These are phyloP conservation scores for Pangasianodon hypophthalmus DNA, from an alignment of 2,113 vertebrate genomes.

Conservation along the genomic window DNA sequence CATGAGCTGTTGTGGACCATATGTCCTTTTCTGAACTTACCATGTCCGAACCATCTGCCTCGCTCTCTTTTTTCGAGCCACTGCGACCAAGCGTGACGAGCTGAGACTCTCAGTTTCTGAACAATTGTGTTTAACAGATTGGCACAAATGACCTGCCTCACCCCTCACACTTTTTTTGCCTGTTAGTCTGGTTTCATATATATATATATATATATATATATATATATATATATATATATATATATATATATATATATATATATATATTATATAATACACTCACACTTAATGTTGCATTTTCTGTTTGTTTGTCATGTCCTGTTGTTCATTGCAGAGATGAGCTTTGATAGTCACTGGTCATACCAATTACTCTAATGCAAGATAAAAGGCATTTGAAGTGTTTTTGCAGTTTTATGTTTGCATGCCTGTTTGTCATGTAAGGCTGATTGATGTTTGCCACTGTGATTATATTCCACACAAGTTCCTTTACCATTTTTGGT, in stretches of 20 bases:
- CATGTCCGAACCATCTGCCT: constrained; percentile 66
- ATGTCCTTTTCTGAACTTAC: constrained; percentile 63
- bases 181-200: constrained; percentile 22
- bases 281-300: background rate
- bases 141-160: constrained; percentile 34
- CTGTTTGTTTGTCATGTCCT: background rate
- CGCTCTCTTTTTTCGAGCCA: constrained; percentile 40
- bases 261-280: background rate
- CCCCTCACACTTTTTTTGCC: background rate
- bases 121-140: constrained; percentile 45
- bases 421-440: background rate
- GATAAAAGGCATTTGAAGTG: constrained; percentile 34
- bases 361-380: constrained; percentile 40
- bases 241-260: too few relatives aligned
- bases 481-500: background rate
- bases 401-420: background rate
- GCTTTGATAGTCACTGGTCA: constrained; percentile 29
- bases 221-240: too few relatives aligned
- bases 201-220: background rate
- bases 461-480: background rate
- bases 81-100: constrained; percentile 48
- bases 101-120: constrained; percentile 26
- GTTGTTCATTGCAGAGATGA: constrained; percentile 4
- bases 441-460: constrained; percentile 16
- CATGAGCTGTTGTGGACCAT: constrained; percentile 65